A percentile compares a stretch with the other conserved stretches of the same genome.
These are phyloP conservation scores for Eupsittula cactorum DNA, from an alignment of 2,113 vertebrate genomes.

Conservation along the genomic window DNA sequence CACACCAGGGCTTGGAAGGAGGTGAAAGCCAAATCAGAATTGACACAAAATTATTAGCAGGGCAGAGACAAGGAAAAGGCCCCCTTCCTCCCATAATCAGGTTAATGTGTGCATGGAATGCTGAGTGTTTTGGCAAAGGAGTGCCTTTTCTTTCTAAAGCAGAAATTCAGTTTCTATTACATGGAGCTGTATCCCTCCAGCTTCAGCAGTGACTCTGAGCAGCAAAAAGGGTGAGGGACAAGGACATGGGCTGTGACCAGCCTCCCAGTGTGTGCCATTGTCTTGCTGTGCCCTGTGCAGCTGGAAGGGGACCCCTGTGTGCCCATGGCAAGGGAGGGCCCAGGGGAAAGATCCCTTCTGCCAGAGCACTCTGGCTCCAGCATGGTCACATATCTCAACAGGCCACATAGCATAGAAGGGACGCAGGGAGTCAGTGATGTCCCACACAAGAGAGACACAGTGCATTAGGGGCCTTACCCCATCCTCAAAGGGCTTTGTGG, in stretches of 20 bases:
- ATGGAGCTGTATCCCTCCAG: constrained; percentile 36
- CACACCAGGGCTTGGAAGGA: constrained; percentile 80
- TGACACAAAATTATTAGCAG: constrained; percentile 87
- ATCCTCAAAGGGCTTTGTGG: neutral
- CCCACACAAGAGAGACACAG: constrained; percentile 68
- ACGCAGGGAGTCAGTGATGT: neutral
- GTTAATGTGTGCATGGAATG: constrained; percentile 85
- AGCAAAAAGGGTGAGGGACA: constrained; percentile 31
- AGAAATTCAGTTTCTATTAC: constrained; percentile 60
- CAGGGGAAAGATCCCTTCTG: neutral
- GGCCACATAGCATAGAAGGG: accelerated
- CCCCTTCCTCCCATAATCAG: constrained; percentile 76
- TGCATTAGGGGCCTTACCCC: neutral
- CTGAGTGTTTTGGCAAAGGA: constrained; percentile 69
- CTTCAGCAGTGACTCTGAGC: constrained; percentile 58
- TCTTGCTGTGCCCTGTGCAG: constrained; percentile 25
- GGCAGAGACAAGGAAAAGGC: constrained; percentile 85
- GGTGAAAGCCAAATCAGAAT: constrained; percentile 82
- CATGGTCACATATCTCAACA: accelerated
- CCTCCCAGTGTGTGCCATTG: constrained; percentile 33
- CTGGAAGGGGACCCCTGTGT: neutral
- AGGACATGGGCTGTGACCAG: constrained; percentile 38
- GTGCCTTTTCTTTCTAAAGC: constrained; percentile 7
- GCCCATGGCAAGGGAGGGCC: neutral
- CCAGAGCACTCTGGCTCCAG: no score